Evolutionary conservation across 2,113 vertebrate genomes (phyloP), one percentile per base, ranked within the genome.

Genomic region (Columba livia): DNA sequence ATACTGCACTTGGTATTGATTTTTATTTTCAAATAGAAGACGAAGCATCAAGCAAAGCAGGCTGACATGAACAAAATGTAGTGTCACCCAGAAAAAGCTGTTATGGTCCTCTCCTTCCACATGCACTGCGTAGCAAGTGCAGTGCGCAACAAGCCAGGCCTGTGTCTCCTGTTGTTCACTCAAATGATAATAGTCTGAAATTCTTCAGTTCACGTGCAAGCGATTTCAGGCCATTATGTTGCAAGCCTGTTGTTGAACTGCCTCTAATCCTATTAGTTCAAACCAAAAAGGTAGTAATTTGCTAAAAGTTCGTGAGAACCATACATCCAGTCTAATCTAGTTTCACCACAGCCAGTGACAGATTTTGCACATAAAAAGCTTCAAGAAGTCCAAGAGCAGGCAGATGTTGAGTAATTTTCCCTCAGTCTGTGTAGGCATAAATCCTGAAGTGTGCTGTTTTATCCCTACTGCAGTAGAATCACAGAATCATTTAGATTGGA

Each of bases 51-150:
- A 6, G 32, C 20, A 3, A 16, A 53, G 11, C 14, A 25, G 29
- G 2, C 25, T 66, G 56, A 7, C 23, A 4, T 3, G 25, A 72
- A 10, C 12, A 15, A 3, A 38, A 44, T 1, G 47, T 54, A 7
- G 38, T 13, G 10, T 11, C 62, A 15, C 38, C 32, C 25, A 17
- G 26, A 26, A 47, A 9, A 6, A 31, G 18, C 24, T 51, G 34
- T 15, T 28, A 10, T 2, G 0, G 15, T 20, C 21, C 20, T 11
- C 5, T 73, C 15, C 32, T 42, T 53, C 19, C 56, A 17, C 29
- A 5, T 14, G 40, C 19, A 1, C 56, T 1, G 2, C 24, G 51
- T n/a, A 11, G 23, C 11, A 0, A 3, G 9, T 19, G 16, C 12
- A 4, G 20, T 25, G 2, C 18, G 44, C 44, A 47, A 47, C 44